These are phyloP conservation scores for Rana temporaria DNA, from an alignment of 2,113 vertebrate genomes.

Conservation along the genomic window DNA sequence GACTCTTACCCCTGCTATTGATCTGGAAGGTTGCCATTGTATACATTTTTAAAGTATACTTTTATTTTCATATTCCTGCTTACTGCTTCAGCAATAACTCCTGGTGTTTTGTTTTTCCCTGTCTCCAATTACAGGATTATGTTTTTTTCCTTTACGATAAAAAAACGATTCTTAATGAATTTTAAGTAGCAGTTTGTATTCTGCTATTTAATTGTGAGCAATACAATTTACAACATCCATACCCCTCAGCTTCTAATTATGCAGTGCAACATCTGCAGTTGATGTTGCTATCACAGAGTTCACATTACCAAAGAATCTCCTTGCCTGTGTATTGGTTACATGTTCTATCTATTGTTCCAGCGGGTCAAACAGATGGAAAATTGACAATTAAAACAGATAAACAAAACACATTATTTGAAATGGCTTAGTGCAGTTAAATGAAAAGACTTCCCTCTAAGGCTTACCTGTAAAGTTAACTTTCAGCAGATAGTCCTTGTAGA, in stretches of 20 bases:
- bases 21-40: too few species aligned
- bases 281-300: conserved; percentile 2
- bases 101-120: conserved; percentile 1
- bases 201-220: background rate
- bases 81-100: background rate
- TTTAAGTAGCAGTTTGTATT: conserved; percentile 19
- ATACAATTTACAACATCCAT: conserved; percentile 16
- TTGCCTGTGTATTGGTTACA: background rate
- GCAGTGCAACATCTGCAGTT: conserved; percentile 20
- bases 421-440: background rate
- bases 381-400: background rate
- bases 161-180: background rate
- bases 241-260: conserved; percentile 22
- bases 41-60: too few species aligned
- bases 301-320: background rate
- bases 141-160: background rate
- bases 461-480: conserved; percentile 97
- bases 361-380: conserved; percentile 29
- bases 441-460: background rate
- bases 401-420: conserved; percentile 21
- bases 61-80: too few species aligned
- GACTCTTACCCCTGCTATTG: too few species aligned
- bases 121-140: background rate
- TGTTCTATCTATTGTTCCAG: background rate
- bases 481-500: conserved; percentile 95